Conservation (phyloP, 2,113 vertebrate genomes). For the Phodopus roborovskii region DNA sequence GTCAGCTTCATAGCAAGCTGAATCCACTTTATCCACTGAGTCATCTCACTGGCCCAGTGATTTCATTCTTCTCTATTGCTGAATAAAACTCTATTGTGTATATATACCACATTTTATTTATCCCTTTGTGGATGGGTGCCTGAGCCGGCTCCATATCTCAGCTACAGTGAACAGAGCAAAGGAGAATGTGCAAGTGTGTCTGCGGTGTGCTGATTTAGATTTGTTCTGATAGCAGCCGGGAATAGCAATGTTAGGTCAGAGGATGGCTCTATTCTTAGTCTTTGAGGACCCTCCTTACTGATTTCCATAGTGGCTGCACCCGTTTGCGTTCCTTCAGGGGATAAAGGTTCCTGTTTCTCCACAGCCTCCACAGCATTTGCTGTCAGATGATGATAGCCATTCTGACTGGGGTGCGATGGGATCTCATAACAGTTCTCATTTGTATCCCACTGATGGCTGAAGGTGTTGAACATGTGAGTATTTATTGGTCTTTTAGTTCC, state of each 20-base stretch:
- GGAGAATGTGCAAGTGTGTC: background rate
- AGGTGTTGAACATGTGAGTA: background rate
- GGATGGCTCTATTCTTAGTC: background rate
- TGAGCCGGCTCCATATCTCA: background rate
- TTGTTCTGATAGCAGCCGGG: background rate
- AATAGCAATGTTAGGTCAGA: background rate
- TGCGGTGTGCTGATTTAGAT: background rate
- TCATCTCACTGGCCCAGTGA: background rate
- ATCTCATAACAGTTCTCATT: background rate
- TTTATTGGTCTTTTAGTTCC: background rate
- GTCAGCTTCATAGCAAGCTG: background rate
- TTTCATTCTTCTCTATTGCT: background rate
- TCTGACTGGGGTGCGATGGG: background rate
- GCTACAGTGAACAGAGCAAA: background rate
- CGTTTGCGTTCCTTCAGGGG: background rate
- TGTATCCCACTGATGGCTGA: too few relatives aligned
- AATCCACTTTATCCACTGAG: background rate
- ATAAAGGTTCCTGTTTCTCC: background rate
- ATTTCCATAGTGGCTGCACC: background rate
- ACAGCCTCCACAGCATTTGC: background rate
- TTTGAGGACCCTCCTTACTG: background rate
- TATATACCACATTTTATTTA: background rate
- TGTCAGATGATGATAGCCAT: background rate
- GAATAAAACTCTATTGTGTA: background rate
- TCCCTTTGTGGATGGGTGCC: background rate